Evolutionary conservation across 2,113 vertebrate genomes (phyloP).

Genomic region (Myrmecobius fasciatus): DNA sequence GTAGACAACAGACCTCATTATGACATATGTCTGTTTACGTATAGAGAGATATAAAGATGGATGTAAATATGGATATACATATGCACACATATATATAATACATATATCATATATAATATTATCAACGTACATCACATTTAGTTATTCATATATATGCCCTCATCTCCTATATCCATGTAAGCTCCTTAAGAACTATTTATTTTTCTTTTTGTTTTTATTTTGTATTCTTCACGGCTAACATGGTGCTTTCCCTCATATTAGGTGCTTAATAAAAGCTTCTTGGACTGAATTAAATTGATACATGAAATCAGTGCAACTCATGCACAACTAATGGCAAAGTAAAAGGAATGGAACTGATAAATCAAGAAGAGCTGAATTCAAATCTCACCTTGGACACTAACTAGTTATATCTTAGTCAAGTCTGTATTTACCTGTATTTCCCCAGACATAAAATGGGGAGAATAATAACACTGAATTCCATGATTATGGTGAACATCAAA

Average conservation of each 20-base stretch:
- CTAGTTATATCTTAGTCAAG: background rate
- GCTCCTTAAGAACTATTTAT: no score
- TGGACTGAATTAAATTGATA: background rate
- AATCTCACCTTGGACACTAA: background rate
- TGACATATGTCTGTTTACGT: no score
- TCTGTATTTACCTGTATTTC: background rate
- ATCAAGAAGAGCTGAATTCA: background rate
- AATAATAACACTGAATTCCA: background rate
- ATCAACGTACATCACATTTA: background rate
- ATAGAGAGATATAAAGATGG: no score
- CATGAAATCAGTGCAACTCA: no score
- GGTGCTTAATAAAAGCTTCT: no score
- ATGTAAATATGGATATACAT: background rate
- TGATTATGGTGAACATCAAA: background rate
- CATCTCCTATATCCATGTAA: no score
- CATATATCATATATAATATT: background rate
- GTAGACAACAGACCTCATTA: no score
- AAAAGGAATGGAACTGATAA: background rate
- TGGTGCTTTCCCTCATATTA: no score
- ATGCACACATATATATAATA: no score
- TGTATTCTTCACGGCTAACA: no score
- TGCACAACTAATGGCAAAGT: background rate
- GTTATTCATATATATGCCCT: no score
- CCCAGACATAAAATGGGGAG: background rate
- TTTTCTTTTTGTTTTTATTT: no score